phyloP scores from a whole-genome alignment of 2,888 invertebrate species.

The Boloria euphrosyne region DNA sequence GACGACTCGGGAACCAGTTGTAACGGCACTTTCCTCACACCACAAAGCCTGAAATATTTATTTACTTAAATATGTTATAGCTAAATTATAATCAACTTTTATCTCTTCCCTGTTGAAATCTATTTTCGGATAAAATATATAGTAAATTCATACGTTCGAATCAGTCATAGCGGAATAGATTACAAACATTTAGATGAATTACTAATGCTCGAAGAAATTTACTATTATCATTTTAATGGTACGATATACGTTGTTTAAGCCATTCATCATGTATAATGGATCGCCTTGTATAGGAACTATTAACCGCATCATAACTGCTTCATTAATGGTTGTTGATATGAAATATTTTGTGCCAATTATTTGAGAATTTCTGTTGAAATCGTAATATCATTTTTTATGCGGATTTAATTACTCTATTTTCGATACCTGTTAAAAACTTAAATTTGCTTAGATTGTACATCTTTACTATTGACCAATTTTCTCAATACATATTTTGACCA shows the following conservation, averaged over 20 bases:
- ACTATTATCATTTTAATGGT: slow-evolving; percentile 24
- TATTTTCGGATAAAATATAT: no score
- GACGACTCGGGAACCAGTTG: no score
- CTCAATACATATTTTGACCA: no score
- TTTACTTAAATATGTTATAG: no score
- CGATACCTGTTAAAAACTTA: no score
- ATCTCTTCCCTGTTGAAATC: no score
- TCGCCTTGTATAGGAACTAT: slow-evolving; percentile 20
- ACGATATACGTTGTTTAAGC: slow-evolving; percentile 16
- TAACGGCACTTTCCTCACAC: no score
- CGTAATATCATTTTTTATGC: background rate
- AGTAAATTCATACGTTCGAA: no score
- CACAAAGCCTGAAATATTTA: no score
- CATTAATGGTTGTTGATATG: slow-evolving; percentile 23
- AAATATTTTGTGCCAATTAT: slow-evolving; percentile 19
- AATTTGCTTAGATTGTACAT: no score
- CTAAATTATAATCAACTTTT: no score
- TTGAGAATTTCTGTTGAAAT: slow-evolving; percentile 15
- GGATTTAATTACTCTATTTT: slow-evolving; percentile 1
- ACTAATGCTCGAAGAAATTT: slow-evolving; percentile 11
- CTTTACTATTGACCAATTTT: no score
- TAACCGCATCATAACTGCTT: slow-evolving; percentile 24
- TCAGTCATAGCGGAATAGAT: background rate
- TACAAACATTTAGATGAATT: background rate
- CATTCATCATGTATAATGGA: slow-evolving; percentile 27